Evolutionary conservation across 2,888 invertebrate species (phyloP).

Genomic region (Plebejus argus): DNA sequence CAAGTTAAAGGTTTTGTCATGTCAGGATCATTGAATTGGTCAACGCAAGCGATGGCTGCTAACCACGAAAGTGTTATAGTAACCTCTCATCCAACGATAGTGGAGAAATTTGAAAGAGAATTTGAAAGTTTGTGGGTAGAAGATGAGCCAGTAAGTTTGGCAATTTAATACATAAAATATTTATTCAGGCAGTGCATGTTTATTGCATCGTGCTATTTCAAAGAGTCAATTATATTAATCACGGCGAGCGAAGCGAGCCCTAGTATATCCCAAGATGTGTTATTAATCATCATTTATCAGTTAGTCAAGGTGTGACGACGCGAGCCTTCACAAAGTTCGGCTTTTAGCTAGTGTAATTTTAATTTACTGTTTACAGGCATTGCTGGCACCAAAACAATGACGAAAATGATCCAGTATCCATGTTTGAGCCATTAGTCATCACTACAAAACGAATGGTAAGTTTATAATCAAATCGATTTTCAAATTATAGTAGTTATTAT

Average conservation of each 20-base stretch:
- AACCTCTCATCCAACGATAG: slow-evolving; percentile 79
- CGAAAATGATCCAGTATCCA: slow-evolving; percentile 22
- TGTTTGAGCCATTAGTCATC: slow-evolving; percentile 23
- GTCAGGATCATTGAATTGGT: slow-evolving; percentile 90
- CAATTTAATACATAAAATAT: not conserved
- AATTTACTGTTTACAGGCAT: slow-evolving; percentile 52
- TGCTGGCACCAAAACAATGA: slow-evolving; percentile 44
- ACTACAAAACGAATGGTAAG: slow-evolving; percentile 26
- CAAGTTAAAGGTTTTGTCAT: slow-evolving; percentile 76
- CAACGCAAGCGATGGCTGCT: slow-evolving; percentile 84
- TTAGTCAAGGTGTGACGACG: too few species aligned
- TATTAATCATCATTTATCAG: too few species aligned
- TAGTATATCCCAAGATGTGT: too few species aligned
- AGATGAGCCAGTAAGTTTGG: slow-evolving; percentile 61
- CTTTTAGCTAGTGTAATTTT: too few species aligned
- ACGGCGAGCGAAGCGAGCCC: too few species aligned
- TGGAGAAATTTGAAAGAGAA: slow-evolving; percentile 78
- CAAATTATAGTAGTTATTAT: too few species aligned
- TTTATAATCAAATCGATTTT: not conserved
- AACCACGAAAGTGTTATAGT: slow-evolving; percentile 87
- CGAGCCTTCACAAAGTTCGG: too few species aligned
- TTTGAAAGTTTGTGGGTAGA: slow-evolving; percentile 84
- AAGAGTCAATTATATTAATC: too few species aligned
- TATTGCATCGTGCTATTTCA: too few species aligned
- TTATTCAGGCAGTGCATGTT: too few species aligned